Evolutionary conservation across 1,140 invertebrate species (phyloP), one percentile per base, ranked within the genome.

Genomic region (Neomicropteryx cornuta): DNA sequence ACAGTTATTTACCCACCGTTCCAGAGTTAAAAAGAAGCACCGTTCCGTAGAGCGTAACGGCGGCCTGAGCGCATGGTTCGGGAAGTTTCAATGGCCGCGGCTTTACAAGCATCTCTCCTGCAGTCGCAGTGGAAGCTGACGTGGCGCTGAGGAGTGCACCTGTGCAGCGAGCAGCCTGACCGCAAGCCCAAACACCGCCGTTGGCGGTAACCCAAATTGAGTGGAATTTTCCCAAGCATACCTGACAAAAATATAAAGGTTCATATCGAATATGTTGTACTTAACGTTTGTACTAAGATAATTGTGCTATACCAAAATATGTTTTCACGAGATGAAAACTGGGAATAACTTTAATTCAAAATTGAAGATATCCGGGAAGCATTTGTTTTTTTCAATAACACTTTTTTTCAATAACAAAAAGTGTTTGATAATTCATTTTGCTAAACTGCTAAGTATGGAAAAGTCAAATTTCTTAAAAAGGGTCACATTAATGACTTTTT

Each of bases 141-240:
- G 10, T 81, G 81, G 10, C 55, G 55, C 2, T 81, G 45, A 11
- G 64, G 60, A 4, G 75, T 73, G 27, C 63, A 49, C 52, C 80
- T 72, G 30, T 67, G 58, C 0, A 69, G 68, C 11, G 77, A 68
- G 1, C 83, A n/a, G 79, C 78, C 60, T 82, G 78, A 0, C 84
- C 84, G 61, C 81, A 83, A 19, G 72, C 70, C 61, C 71, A 85
- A 2, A 77, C 75, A 40, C 65, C 56, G 0, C 77, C 75, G 39
- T 48, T 46, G 2, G 47, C 51, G 3, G 66, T 62, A 21, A 84
- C 49, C 58, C 81, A 81, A 3, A 83, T 58, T 40, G 74, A 76
- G 56, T 87, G 83, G 55, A 81, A 85, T 55, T 82, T 82, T 42
- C 75, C 71, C 43, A 85, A 65, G 14, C 70, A 71, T 11, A 84